phyloP scores from a whole-genome alignment of 2,888 invertebrate genomes.

The Anodontia alba region DNA sequence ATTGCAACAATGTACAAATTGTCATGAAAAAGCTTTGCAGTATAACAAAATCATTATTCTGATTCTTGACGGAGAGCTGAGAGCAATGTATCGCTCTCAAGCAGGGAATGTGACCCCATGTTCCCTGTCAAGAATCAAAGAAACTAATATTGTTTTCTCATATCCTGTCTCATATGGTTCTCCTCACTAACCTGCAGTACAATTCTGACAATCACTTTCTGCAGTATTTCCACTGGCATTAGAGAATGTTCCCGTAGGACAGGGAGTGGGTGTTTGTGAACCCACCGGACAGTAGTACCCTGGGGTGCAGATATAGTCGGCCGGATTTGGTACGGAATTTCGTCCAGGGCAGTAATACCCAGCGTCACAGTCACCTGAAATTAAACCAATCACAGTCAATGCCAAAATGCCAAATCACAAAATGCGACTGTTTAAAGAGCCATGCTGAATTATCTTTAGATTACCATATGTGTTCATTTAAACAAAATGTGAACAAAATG shows the following conservation, averaged over 20 bases:
- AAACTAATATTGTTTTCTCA: too few species aligned
- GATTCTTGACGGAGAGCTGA: too few species aligned
- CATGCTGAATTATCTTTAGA: background rate
- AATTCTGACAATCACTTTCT: constrained; percentile 77
- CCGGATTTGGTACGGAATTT: constrained; percentile 71
- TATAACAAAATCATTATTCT: too few species aligned
- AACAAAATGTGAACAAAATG: background rate
- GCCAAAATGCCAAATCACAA: too few species aligned
- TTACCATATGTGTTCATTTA: background rate
- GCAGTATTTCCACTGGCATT: constrained; percentile 79
- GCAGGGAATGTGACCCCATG: too few species aligned
- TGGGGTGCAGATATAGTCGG: constrained; percentile 69
- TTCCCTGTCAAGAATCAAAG: too few species aligned
- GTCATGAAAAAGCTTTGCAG: too few species aligned
- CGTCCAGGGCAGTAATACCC: constrained; percentile 82
- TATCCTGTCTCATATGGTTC: too few species aligned
- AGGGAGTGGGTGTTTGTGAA: constrained; percentile 70
- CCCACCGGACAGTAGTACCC: constrained; percentile 81
- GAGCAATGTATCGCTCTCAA: too few species aligned
- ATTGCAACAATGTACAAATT: too few species aligned
- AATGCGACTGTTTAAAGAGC: too few species aligned
- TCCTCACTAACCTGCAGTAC: constrained; percentile 77
- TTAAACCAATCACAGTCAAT: too few species aligned
- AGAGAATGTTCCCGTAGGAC: constrained; percentile 82
- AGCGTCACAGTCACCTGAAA: constrained; percentile 75